Percentiles rank a stretch among this genome's conserved stretches.
Conservation (phyloP, 2,113 vertebrate species). For the Cyprinodon brontotheroides region DNA sequence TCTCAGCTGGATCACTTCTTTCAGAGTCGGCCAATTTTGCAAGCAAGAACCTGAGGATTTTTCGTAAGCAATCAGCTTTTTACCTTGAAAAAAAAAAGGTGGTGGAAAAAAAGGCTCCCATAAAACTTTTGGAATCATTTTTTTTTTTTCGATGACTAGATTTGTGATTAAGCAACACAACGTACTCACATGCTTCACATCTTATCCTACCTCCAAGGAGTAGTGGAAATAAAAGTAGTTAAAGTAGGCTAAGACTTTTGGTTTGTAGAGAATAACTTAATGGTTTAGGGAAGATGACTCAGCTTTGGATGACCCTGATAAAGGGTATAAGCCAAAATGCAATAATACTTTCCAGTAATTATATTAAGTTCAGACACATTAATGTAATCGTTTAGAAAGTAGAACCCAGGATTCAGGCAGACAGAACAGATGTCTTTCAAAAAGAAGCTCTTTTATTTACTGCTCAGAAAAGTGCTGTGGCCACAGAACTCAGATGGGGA, state of each 20-base stretch:
- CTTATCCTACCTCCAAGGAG: neutral
- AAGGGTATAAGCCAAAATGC: no score
- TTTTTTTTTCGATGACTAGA: neutral
- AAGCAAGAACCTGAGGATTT: neutral
- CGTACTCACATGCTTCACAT: neutral
- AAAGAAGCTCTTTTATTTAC: no score
- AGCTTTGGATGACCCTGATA: no score
- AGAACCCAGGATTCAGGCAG: no score
- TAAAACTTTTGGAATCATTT: neutral
- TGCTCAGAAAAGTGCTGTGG: no score
- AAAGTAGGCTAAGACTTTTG: neutral
- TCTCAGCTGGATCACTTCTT: conserved; percentile 8
- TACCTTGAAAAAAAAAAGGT: neutral
- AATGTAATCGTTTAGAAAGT: no score
- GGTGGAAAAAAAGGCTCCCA: neutral
- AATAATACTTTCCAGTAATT: no score
- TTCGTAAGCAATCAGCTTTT: neutral
- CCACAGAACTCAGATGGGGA: no score
- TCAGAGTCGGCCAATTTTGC: neutral
- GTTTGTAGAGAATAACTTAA: no score
- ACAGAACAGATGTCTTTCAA: no score
- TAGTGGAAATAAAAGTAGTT: neutral
- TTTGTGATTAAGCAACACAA: neutral
- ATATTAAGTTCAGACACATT: no score
- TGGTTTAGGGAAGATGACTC: no score